phyloP scores from a whole-genome alignment of 2,113 vertebrate genomes.

The Amphilophus citrinellus region DNA sequence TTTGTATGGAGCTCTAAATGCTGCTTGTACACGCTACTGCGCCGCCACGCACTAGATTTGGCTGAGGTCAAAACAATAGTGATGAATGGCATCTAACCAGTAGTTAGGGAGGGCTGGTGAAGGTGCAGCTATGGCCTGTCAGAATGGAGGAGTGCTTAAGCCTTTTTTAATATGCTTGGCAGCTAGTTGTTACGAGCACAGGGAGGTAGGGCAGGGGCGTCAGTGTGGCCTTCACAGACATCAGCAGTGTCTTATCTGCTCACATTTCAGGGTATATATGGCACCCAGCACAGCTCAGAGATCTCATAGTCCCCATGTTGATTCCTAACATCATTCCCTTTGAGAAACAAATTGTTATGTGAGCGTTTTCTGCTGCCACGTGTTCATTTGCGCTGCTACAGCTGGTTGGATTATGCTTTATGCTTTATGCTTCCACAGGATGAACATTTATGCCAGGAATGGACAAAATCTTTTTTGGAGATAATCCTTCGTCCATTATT shows the following conservation, averaged over 20 bases:
- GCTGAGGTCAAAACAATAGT: not conserved
- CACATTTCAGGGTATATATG: constrained; percentile 81
- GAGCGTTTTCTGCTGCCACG: not conserved
- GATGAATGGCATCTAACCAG: constrained; percentile 3
- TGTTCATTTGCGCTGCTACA: constrained; percentile 8
- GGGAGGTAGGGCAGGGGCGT: constrained; percentile 53
- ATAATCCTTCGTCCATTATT: not conserved
- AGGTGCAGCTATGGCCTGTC: constrained; percentile 1
- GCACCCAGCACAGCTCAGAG: constrained; percentile 37
- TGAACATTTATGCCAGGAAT: constrained; percentile 5
- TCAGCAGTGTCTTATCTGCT: constrained; percentile 71
- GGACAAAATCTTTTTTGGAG: not conserved
- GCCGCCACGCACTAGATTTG: not conserved
- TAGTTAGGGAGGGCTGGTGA: not conserved
- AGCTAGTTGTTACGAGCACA: constrained; percentile 17
- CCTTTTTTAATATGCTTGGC: constrained; percentile 35
- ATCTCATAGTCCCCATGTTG: constrained; percentile 20
- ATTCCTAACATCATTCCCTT: constrained; percentile 23
- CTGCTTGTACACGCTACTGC: not conserved
- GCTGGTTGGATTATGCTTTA: not conserved
- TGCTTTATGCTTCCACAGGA: not conserved
- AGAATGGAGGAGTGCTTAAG: constrained; percentile 13
- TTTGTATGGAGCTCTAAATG: not conserved
- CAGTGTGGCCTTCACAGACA: constrained; percentile 61
- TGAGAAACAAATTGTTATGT: constrained; percentile 4